Evolutionary conservation across 1,140 invertebrate genomes (phyloP), one percentile per base, ranked within the genome.

Genomic region (Diachasma alloeum): DNA sequence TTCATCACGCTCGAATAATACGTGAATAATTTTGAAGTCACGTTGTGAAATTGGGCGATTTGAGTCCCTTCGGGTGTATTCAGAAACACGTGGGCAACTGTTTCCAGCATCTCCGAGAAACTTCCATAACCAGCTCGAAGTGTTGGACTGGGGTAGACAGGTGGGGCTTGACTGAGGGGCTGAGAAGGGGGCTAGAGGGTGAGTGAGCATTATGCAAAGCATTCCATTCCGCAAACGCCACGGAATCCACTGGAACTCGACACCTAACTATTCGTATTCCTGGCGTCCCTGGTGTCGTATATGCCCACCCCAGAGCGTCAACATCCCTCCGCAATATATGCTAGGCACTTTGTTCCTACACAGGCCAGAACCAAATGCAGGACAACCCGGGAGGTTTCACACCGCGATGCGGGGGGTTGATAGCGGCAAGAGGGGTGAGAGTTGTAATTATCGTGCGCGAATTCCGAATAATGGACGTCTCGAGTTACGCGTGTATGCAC

Each of bases 161-260:
- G 39, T 19, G 39, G 48, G 44, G 31, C 31, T 31, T 31, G 31
- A 31, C 31, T 31, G 31, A 31, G 19, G 68, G 73, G 15, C 17
- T 37, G 26, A n/a, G 26, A 48, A 48, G 24, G 31, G 44, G 13
- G 36, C 46, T 46, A 44, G 48, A 24, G 42, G 63, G 82, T 68
- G 78, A 80, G 82, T 81, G 84, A 82, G 81, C 82, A 87, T 86
- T 86, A 87, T 87, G 86, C 84, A 85, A 86, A 86, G 85, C 85
- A 86, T 87, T 87, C 81, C 84, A 80, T 84, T 85, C 81, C 79
- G 80, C 73, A 80, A 81, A 82, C 77, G 77, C 82, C 78, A 78
- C 77, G 81, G 80, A 85, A 83, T 85, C 76, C 84, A 82, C 74
- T 71, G 80, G 81, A 85, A 85, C 81, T 86, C 82, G 78, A 87